Evolutionary conservation across 2,113 vertebrate species (phyloP).

Genomic region (Brachyistius frenatus): DNA sequence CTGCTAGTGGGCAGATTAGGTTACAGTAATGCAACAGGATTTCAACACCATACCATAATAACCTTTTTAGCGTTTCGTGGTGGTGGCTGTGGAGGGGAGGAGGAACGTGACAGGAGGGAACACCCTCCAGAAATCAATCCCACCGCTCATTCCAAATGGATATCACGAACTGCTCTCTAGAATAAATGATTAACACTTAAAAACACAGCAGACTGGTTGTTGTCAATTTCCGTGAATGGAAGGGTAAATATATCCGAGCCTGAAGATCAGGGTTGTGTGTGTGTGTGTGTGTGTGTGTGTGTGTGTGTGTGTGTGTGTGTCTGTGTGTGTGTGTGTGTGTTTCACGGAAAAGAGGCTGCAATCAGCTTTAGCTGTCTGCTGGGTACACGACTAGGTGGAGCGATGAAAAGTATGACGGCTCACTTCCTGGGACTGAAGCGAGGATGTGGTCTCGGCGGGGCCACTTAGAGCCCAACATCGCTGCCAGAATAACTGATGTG

Average conservation of each 20-base stretch:
- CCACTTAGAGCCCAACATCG: not conserved
- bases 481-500: not conserved
- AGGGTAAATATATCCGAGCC: slow-evolving; percentile 15
- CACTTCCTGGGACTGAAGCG: slow-evolving; percentile 40
- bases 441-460: slow-evolving; percentile 8
- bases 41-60: slow-evolving; percentile 14
- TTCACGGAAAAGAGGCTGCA: slow-evolving; percentile 49
- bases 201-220: not conserved
- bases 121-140: not conserved
- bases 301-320: not conserved
- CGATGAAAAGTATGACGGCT: slow-evolving; percentile 44
- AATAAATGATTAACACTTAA: not conserved
- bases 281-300: not conserved
- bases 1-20: slow-evolving; percentile 30
- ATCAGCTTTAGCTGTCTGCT: slow-evolving; percentile 42
- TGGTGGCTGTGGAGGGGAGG: no score
- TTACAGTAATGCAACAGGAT: slow-evolving; percentile 12
- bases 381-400: slow-evolving; percentile 3
- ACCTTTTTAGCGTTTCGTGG: not conserved
- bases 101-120: not conserved
- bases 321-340: slow-evolving; percentile 10
- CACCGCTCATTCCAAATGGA: not conserved
- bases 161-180: not conserved
- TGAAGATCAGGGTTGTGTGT: slow-evolving; percentile 1
- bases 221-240: slow-evolving; percentile 1